These are phyloP conservation scores for Mystacides longicornis DNA, from an alignment of 2,888 invertebrate species.

Conservation along the genomic window DNA sequence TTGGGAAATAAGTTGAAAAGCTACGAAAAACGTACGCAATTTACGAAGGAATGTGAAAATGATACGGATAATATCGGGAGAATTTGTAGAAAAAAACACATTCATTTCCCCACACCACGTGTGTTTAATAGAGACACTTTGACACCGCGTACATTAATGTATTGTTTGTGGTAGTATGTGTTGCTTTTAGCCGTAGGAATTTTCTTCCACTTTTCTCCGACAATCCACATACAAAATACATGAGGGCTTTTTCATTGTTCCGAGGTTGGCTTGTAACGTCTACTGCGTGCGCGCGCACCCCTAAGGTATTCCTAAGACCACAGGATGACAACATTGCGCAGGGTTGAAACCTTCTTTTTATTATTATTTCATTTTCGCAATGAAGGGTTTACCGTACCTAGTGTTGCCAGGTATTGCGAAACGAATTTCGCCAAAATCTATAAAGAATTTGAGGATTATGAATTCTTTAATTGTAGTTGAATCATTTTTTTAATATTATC, in stretches of 20 bases:
- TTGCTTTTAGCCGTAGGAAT: too few species aligned
- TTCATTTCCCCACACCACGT: too few species aligned
- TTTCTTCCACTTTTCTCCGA: not conserved
- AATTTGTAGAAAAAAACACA: too few species aligned
- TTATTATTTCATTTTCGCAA: not conserved
- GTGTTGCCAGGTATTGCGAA: not conserved
- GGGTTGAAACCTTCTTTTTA: not conserved
- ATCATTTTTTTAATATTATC: too few species aligned
- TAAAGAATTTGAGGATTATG: too few species aligned
- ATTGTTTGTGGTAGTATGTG: not conserved
- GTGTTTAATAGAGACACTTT: too few species aligned
- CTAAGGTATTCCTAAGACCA: not conserved
- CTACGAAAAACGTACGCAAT: not conserved
- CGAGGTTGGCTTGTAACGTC: not conserved
- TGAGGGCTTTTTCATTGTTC: not conserved
- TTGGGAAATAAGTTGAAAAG: not conserved
- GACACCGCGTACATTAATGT: not conserved
- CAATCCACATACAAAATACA: too few species aligned
- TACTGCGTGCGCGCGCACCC: not conserved
- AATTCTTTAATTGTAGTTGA: too few species aligned
- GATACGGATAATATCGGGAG: not conserved
- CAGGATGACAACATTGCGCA: not conserved
- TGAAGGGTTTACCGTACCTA: not conserved
- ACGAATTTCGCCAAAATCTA: not conserved
- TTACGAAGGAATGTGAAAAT: not conserved